Conservation (phyloP, 2,888 invertebrate species). For the Dascillus cervinus region DNA sequence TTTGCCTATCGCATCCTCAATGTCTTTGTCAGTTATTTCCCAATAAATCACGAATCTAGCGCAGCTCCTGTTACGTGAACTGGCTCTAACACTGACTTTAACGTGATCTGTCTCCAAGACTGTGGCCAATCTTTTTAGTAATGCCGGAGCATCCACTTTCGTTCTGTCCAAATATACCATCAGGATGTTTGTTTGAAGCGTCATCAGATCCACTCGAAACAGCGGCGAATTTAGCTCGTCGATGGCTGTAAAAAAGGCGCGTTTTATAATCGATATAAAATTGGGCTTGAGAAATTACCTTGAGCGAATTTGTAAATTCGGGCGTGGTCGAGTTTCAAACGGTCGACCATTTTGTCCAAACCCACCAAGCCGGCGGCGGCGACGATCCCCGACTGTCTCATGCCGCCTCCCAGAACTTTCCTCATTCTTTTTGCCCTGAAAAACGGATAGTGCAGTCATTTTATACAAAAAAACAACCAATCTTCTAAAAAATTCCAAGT, state of each 20-base stretch:
- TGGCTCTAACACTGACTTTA: slow-evolving; percentile 51
- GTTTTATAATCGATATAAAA: too few relatives aligned
- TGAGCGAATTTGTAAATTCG: slow-evolving; percentile 59
- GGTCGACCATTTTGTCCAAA: slow-evolving; percentile 67
- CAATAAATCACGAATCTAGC: slow-evolving; percentile 64
- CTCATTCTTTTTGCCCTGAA: slow-evolving; percentile 68
- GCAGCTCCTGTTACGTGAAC: slow-evolving; percentile 51
- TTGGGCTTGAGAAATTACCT: slow-evolving; percentile 47
- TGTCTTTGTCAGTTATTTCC: slow-evolving; percentile 60
- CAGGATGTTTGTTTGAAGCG: slow-evolving; percentile 68
- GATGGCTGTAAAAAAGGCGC: slow-evolving; percentile 45
- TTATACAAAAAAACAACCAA: too few relatives aligned
- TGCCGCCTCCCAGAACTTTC: slow-evolving; percentile 88
- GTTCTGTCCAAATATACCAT: slow-evolving; percentile 52
- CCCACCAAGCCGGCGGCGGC: slow-evolving; percentile 86
- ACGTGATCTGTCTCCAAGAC: slow-evolving; percentile 45
- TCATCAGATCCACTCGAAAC: slow-evolving; percentile 54
- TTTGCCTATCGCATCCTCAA: slow-evolving; percentile 63
- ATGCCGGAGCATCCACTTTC: slow-evolving; percentile 46
- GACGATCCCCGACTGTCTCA: slow-evolving; percentile 86
- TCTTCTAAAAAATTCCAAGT: too few relatives aligned
- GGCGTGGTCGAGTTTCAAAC: slow-evolving; percentile 67
- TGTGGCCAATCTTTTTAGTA: slow-evolving; percentile 47
- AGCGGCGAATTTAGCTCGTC: slow-evolving; percentile 51
- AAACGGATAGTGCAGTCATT: slow-evolving; percentile 6